Evolutionary conservation across 2,113 vertebrate species (phyloP).

Genomic region (Catharus minimus): DNA sequence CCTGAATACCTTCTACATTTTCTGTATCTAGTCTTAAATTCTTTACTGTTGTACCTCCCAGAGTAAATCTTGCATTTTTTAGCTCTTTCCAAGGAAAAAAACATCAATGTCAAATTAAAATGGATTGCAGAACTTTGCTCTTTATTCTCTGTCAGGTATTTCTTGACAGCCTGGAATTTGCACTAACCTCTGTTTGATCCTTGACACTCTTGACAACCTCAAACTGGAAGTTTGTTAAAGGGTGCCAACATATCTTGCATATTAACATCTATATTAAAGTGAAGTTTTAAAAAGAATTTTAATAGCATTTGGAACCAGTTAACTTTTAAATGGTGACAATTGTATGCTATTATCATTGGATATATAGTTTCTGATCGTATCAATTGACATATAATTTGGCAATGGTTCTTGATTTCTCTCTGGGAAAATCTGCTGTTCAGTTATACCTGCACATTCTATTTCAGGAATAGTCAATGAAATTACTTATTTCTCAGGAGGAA

Average conservation of each 20-base stretch:
- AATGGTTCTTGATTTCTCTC: not conserved
- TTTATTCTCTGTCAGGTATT: not conserved
- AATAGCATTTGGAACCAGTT: not conserved
- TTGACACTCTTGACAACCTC: not conserved
- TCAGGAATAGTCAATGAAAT: not conserved
- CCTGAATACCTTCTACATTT: not conserved
- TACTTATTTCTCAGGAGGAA: not conserved
- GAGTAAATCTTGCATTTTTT: not conserved
- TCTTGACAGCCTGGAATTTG: slow-evolving; percentile 16
- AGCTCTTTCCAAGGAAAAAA: not conserved
- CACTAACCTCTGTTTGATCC: slow-evolving; percentile 5
- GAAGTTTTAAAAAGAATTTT: not conserved
- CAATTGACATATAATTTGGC: not conserved
- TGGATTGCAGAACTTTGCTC: not conserved
- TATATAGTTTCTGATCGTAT: not conserved
- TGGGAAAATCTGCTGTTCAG: not conserved
- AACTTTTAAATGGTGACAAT: not conserved
- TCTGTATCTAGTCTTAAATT: not conserved
- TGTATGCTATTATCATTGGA: not conserved
- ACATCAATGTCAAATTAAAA: not conserved
- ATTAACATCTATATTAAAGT: not conserved
- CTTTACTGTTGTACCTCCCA: not conserved
- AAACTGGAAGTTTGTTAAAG: not conserved
- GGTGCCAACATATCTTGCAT: not conserved
- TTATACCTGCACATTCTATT: not conserved